A percentile compares a stretch with the other conserved stretches of the same genome.
Evolutionary conservation across 2,888 invertebrate genomes (phyloP).

Genomic region (Piscicola geometra): DNA sequence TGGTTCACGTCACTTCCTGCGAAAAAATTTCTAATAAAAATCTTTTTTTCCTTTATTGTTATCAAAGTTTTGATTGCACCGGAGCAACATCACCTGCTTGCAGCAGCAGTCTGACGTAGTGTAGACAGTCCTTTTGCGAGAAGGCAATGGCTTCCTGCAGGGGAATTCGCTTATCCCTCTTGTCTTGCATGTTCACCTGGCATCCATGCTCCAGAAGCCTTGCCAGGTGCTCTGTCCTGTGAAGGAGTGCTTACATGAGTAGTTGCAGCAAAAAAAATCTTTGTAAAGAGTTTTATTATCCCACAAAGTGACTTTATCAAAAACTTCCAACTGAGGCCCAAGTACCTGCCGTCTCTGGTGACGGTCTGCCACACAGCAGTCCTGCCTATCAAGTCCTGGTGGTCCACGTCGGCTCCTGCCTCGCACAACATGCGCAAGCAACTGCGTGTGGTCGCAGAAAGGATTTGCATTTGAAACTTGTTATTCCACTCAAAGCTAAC

Average conservation of each 20-base stretch:
- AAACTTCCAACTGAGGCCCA: no score
- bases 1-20: constrained; percentile 37
- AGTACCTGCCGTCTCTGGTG: constrained; percentile 37
- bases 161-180: constrained; percentile 39
- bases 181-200: constrained; percentile 38
- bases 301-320: no score
- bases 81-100: constrained; percentile 18
- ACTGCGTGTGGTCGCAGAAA: constrained; percentile 9
- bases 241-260: no score
- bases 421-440: constrained; percentile 36
- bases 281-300: no score
- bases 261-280: no score
- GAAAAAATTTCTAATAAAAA: no score
- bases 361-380: constrained; percentile 39
- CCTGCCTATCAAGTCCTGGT: constrained; percentile 37
- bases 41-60: no score
- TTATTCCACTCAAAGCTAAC: no score
- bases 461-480: no score
- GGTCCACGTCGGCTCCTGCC: constrained; percentile 35
- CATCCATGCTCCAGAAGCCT: constrained; percentile 34
- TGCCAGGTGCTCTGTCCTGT: constrained; percentile 28
- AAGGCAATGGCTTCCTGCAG: constrained; percentile 41
- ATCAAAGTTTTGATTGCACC: no score
- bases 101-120: constrained; percentile 38
- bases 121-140: constrained; percentile 34